phyloP scores from a whole-genome alignment of 2,888 invertebrate genomes.

The Nymphalis polychloros region DNA sequence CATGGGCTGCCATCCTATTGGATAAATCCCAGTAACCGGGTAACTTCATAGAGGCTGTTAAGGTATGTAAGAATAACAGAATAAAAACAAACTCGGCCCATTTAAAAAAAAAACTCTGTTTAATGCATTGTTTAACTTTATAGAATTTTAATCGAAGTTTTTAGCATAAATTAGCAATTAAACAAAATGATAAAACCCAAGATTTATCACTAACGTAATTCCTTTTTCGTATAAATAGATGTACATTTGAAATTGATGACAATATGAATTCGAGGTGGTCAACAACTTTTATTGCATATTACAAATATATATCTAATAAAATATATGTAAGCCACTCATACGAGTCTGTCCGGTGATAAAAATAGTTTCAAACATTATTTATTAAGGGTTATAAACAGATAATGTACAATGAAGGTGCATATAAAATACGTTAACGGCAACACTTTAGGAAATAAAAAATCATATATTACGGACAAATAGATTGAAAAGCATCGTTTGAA shows the following conservation, averaged over 20 bases:
- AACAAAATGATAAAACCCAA: neutral
- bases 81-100: too few relatives aligned
- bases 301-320: slow-evolving; percentile 25
- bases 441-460: slow-evolving; percentile 41
- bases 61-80: too few relatives aligned
- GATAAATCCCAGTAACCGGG: too few relatives aligned
- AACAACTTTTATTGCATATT: neutral
- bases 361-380: slow-evolving; percentile 37
- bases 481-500: slow-evolving; percentile 7
- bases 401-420: slow-evolving; percentile 60
- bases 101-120: too few relatives aligned
- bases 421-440: slow-evolving; percentile 60
- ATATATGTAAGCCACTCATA: slow-evolving; percentile 30
- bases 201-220: too few relatives aligned
- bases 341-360: slow-evolving; percentile 36
- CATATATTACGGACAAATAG: slow-evolving; percentile 17
- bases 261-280: neutral
- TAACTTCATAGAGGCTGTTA: too few relatives aligned
- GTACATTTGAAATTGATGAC: neutral
- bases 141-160: neutral
- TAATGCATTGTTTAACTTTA: too few relatives aligned
- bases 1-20: too few relatives aligned
- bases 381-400: slow-evolving; percentile 68
- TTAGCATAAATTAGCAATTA: neutral
- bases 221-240: neutral